Percentiles rank a stretch among this genome's conserved stretches.
phyloP scores from a whole-genome alignment of 2,888 invertebrate species.

The Aproaerema taeniolella region DNA sequence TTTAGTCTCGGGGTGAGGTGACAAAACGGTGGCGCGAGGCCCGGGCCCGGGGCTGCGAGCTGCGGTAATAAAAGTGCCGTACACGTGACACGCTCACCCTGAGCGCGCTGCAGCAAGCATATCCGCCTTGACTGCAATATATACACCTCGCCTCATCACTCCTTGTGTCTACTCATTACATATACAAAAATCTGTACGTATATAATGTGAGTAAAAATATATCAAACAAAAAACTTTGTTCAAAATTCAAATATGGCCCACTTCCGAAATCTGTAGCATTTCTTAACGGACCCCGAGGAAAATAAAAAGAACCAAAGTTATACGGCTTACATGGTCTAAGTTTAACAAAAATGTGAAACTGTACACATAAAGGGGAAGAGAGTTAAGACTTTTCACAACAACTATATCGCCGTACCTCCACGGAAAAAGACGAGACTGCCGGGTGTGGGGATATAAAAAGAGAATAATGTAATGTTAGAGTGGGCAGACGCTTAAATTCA shows the following conservation, averaged over 20 bases:
- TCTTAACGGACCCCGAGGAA: no score
- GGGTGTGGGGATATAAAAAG: constrained; percentile 39
- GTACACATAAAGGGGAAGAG: constrained; percentile 1
- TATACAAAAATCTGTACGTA: no score
- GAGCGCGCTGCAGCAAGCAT: constrained; percentile 18
- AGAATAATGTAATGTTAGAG: constrained; percentile 49
- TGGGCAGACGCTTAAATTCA: constrained; percentile 60
- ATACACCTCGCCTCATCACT: constrained; percentile 15
- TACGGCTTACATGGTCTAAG: no score
- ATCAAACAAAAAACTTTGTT: no score
- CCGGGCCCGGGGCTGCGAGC: constrained; percentile 32
- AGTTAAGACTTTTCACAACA: constrained; percentile 8
- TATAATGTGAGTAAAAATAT: no score
- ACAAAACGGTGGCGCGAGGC: constrained; percentile 50
- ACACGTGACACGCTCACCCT: constrained; percentile 28
- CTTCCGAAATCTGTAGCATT: no score
- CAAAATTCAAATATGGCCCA: no score
- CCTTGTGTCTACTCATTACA: no score
- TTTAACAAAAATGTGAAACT: no score
- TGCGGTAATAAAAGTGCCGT: constrained; percentile 46
- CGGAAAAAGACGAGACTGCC: constrained; percentile 28
- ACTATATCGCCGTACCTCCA: constrained; percentile 18
- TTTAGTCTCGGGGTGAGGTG: constrained; percentile 54
- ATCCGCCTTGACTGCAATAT: constrained; percentile 8
- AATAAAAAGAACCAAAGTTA: no score